Evolutionary conservation across 1,140 invertebrate genomes (phyloP), one percentile per base, ranked within the genome.

Genomic region (Metaphire vulgaris): DNA sequence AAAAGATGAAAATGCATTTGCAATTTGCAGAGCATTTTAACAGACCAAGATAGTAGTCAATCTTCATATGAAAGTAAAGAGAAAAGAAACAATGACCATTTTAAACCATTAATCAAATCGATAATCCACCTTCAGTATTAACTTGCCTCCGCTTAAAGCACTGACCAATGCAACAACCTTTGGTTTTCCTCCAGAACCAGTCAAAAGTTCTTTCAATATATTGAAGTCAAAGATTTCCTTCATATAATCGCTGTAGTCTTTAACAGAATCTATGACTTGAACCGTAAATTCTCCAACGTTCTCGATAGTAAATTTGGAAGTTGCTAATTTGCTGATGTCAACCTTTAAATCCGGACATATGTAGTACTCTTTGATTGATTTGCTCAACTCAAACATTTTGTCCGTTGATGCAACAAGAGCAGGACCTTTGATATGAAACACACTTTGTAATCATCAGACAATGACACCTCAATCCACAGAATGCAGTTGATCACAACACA

Each of bases 161-260:
- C 21, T 56, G 6, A 56, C 41, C 41, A 56, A 12, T 56, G 41
- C 6, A 6, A 56, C 41, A 6, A 56, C 41, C 21, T 56, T 56
- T 56, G 41, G 41, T 56, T 56, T 56, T 56, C 41, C 41, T 56
- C 41, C 41, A 56, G 41, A 75, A 1, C 88, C 83, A 76, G 89
- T 89, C 14, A 98, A 87, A 32, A 96, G 89, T 0, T 87, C 86
- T 82, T 90, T 92, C 33, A 99, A 90, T 80, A 90, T 89, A 74
- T 86, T 83, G 87, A 99, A 99, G 87, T 99, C 96, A 88, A 99
- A 99, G 80, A 99, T 98, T 80, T 92, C 90, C 85, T 98, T 95
- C 96, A 99, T 98, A 68, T 95, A 90, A 0, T 88, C 86, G 0
- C 96, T 89, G 85, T 99, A 99, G 85, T 97, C 93, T 21, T 89